A percentile compares a stretch with the other conserved stretches of the same genome.
These are phyloP conservation scores for Pterobdella sp. DNA, from an alignment of 2,888 invertebrate species.

Conservation along the genomic window DNA sequence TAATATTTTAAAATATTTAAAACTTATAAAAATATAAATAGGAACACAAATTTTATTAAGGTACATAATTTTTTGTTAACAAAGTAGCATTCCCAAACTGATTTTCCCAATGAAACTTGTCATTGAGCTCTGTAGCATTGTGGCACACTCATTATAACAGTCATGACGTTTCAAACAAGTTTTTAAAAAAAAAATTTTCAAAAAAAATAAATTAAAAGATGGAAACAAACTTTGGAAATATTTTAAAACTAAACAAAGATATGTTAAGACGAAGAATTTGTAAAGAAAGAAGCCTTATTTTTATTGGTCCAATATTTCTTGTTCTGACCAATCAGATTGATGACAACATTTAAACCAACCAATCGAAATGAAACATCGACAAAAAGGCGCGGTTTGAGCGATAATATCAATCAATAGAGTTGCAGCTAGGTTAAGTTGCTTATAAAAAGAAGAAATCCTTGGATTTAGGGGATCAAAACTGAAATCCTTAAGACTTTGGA, in stretches of 20 bases:
- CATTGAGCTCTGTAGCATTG: too few relatives aligned
- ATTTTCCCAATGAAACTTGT: too few relatives aligned
- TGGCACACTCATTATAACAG: too few relatives aligned
- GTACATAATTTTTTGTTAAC: too few relatives aligned
- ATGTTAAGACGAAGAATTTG: too few relatives aligned
- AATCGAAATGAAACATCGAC: not conserved
- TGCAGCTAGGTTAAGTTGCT: not conserved
- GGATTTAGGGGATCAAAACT: conserved; percentile 18
- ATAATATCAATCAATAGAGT: conserved; percentile 11
- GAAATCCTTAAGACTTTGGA: conserved; percentile 13
- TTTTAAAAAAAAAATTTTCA: not conserved
- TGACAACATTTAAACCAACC: not conserved
- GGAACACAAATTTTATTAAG: too few relatives aligned
- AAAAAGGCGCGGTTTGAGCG: not conserved
- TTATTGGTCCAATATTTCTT: not conserved
- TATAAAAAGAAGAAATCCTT: conserved; percentile 14
- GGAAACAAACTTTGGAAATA: too few relatives aligned
- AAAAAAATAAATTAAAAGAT: not conserved
- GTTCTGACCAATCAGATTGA: not conserved
- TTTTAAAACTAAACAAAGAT: too few relatives aligned
- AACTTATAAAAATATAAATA: too few relatives aligned
- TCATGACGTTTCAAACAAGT: too few relatives aligned
- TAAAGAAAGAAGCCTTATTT: not conserved
- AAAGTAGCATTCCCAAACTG: too few relatives aligned
- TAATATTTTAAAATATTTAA: too few relatives aligned